Conservation (phyloP, 2,888 invertebrate species). For the Rhimphoctona megacephalus region DNA sequence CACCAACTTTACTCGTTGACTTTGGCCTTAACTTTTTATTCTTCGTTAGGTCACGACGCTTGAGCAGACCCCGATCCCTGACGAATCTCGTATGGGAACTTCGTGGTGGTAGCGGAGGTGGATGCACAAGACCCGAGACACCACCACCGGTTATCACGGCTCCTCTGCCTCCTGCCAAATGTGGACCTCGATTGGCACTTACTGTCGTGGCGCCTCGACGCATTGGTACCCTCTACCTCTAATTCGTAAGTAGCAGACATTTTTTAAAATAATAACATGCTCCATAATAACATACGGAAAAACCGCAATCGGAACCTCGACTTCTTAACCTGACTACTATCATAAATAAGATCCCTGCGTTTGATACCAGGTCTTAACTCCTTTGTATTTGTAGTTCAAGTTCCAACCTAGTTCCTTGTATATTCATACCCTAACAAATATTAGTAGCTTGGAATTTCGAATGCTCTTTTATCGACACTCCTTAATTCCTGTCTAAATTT, state of each 20-base stretch:
- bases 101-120: constrained; percentile 82
- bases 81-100: constrained; percentile 95
- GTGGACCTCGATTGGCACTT: constrained; percentile 85
- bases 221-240: constrained; percentile 85
- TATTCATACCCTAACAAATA: background rate
- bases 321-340: background rate
- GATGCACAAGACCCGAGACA: constrained; percentile 82
- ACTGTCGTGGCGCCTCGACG: constrained; percentile 85
- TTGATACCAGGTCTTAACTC: background rate
- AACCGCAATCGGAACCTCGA: background rate
- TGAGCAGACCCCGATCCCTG: constrained; percentile 93
- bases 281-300: background rate
- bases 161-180: constrained; percentile 85
- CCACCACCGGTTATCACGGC: constrained; percentile 82
- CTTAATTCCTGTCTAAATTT: background rate
- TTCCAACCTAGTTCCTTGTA: background rate
- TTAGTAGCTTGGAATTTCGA: background rate
- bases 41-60: constrained; percentile 87
- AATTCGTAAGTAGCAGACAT: constrained; percentile 80
- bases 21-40: background rate
- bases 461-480: background rate
- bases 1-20: background rate
- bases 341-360: no score
- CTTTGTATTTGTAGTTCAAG: background rate
- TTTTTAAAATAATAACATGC: background rate